phyloP scores from a whole-genome alignment of 2,113 vertebrate species.

The Chlorodrepanis virens region DNA sequence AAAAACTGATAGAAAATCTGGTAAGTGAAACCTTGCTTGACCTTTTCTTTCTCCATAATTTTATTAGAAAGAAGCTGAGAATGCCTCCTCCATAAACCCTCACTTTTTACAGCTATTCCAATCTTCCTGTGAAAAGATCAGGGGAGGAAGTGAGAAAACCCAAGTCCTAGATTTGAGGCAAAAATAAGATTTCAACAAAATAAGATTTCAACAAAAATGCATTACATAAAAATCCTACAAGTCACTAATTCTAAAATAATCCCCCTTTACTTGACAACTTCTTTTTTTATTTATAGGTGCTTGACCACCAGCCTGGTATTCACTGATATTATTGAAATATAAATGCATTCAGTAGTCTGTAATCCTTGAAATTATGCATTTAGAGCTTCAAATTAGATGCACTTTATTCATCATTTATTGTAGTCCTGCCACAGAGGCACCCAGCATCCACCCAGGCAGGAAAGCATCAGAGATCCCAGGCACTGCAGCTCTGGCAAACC shows the following conservation, averaged over 20 bases:
- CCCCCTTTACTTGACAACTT: neutral
- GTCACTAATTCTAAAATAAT: neutral
- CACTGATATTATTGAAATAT: neutral
- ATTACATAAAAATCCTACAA: constrained; percentile 21
- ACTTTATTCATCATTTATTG: neutral
- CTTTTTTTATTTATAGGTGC: neutral
- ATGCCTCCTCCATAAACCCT: neutral
- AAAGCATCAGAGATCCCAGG: neutral
- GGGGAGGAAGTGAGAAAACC: constrained; percentile 32
- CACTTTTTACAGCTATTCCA: neutral
- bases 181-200: constrained; percentile 16
- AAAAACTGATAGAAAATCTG: neutral
- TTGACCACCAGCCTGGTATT: neutral
- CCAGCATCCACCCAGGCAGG: neutral
- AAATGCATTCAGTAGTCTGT: neutral
- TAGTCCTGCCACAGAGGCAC: neutral
- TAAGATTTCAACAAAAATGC: neutral
- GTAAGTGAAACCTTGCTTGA: constrained; percentile 1
- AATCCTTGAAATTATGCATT: neutral
- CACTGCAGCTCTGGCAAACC: fast-evolving
- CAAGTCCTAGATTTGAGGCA: constrained; percentile 33
- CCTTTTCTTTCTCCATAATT: constrained; percentile 18
- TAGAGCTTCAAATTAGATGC: neutral
- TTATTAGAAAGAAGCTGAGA: constrained; percentile 20
- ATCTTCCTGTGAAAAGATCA: neutral